Conservation (phyloP, 2,113 vertebrate species). For the Pterocles orientalis region DNA sequence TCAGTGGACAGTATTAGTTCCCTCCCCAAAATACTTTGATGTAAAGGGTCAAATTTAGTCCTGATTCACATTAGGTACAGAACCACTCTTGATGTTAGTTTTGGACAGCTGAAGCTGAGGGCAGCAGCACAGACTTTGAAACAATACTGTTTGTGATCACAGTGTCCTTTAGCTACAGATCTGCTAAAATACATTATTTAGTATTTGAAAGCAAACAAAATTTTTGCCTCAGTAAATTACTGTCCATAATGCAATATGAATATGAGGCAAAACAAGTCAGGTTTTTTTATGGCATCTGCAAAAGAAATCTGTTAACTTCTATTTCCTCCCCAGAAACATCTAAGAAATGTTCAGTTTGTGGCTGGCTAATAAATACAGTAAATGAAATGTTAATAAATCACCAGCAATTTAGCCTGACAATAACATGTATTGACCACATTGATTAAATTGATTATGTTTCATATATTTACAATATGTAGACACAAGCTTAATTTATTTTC, state of each 20-base stretch:
- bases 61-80: neutral
- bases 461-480: slow-evolving; percentile 78
- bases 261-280: neutral
- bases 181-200: slow-evolving; percentile 19
- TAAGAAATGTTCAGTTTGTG: slow-evolving; percentile 2
- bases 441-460: slow-evolving; percentile 82
- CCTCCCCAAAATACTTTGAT: neutral
- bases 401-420: slow-evolving; percentile 75
- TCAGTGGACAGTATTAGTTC: neutral
- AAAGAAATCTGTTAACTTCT: neutral
- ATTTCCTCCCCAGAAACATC: neutral
- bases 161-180: slow-evolving; percentile 27
- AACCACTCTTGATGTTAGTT: neutral
- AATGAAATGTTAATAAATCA: slow-evolving; percentile 76
- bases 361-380: slow-evolving; percentile 50
- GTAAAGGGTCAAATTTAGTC: neutral
- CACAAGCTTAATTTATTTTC: slow-evolving; percentile 80
- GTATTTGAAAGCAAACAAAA: neutral
- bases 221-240: neutral
- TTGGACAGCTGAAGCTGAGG: neutral
- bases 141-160: neutral
- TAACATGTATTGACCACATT: slow-evolving; percentile 69
- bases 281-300: neutral
- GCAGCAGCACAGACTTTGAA: neutral
- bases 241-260: neutral